Conservation (phyloP, 2,888 invertebrate genomes). For the Dicranocentrus wangi region DNA sequence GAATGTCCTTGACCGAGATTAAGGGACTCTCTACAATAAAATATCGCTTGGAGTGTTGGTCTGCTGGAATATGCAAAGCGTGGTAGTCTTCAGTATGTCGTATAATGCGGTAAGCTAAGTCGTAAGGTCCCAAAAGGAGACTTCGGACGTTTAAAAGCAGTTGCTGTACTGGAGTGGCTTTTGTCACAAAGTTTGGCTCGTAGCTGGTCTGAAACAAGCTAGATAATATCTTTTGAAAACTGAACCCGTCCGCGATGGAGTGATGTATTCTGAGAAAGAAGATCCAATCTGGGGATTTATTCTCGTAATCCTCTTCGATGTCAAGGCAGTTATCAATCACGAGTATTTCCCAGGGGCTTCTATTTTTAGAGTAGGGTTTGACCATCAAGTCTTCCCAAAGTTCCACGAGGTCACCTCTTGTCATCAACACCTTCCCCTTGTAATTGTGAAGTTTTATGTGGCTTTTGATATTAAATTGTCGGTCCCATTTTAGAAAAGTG, state of each 20-base stretch:
- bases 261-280: conserved; percentile 40
- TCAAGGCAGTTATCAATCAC: conserved; percentile 32
- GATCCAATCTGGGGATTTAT: conserved; percentile 30
- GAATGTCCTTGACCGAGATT: neutral
- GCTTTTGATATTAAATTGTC: conserved; percentile 40
- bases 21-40: conserved; percentile 26
- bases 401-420: neutral
- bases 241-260: conserved; percentile 36
- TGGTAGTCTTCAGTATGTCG: conserved; percentile 9
- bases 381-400: conserved; percentile 35
- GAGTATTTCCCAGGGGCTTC: conserved; percentile 38
- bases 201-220: conserved; percentile 20
- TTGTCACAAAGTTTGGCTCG: conserved; percentile 23
- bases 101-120: conserved; percentile 5
- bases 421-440: conserved; percentile 5
- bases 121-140: conserved; percentile 34
- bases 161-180: conserved; percentile 7
- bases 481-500: conserved; percentile 49
- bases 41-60: conserved; percentile 12
- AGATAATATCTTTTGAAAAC: conserved; percentile 22
- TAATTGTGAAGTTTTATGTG: conserved; percentile 15
- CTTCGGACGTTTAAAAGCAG: conserved; percentile 6
- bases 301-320: neutral
- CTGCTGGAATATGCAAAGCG: conserved; percentile 4
- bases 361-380: conserved; percentile 11